Conservation (phyloP, 2,888 invertebrate genomes). For the Meta bourneti region DNA sequence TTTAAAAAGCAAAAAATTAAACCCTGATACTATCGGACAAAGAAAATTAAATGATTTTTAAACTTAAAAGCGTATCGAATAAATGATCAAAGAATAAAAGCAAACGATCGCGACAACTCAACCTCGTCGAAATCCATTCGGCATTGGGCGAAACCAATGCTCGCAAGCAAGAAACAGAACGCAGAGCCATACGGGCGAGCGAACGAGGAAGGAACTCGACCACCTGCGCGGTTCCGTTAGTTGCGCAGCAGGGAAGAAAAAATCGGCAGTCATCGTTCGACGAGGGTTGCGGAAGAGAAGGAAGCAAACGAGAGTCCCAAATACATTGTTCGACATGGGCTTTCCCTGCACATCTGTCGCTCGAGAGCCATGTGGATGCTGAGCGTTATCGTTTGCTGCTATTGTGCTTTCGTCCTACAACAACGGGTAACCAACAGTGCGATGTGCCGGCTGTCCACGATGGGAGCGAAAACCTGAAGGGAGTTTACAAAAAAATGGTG, state of each 20-base stretch:
- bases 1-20: not conserved
- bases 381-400: not conserved
- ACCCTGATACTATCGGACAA: not conserved
- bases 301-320: not conserved
- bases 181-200: not conserved
- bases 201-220: slow-evolving; percentile 7
- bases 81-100: not conserved
- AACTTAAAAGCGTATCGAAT: not conserved
- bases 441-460: slow-evolving; percentile 66
- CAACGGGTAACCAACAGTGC: slow-evolving; percentile 72
- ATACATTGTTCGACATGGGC: slow-evolving; percentile 21
- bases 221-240: slow-evolving; percentile 49
- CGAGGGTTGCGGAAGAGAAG: not conserved
- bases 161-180: slow-evolving; percentile 15
- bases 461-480: slow-evolving; percentile 45
- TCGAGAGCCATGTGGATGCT: slow-evolving; percentile 56
- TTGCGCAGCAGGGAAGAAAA: slow-evolving; percentile 13
- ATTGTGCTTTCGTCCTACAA: slow-evolving; percentile 15
- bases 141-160: slow-evolving; percentile 25
- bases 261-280: not conserved
- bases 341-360: slow-evolving; percentile 69
- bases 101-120: not conserved
- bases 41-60: not conserved
- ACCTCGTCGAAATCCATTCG: not conserved
- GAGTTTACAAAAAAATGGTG: slow-evolving; percentile 62